Conservation (phyloP, 1,140 invertebrate genomes). For the Wasmannia auropunctata region DNA sequence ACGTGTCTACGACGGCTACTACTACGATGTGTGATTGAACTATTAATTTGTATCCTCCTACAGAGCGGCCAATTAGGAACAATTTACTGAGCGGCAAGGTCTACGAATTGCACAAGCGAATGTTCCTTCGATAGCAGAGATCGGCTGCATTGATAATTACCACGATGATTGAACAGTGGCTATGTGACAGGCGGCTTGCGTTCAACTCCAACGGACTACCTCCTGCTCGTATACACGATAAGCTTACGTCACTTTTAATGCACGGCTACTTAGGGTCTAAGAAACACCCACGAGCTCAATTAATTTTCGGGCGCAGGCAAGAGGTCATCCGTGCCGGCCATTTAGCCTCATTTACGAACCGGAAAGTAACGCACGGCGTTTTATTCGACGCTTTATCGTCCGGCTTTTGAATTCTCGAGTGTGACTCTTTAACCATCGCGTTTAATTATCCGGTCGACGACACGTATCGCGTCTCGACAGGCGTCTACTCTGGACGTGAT, state of each 20-base stretch:
- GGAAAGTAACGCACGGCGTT: neutral
- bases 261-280: slow-evolving; percentile 15
- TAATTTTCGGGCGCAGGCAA: slow-evolving; percentile 20
- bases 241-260: slow-evolving; percentile 44
- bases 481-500: no score
- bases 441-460: neutral
- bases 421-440: neutral
- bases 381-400: neutral
- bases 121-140: slow-evolving; percentile 10
- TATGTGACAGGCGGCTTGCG: neutral
- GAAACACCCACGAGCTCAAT: slow-evolving; percentile 27
- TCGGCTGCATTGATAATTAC: slow-evolving; percentile 11
- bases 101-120: slow-evolving; percentile 57
- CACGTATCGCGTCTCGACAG: neutral
- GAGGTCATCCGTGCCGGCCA: slow-evolving; percentile 9
- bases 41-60: slow-evolving; percentile 40
- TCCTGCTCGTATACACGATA: slow-evolving; percentile 23
- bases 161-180: slow-evolving; percentile 11
- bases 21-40: slow-evolving; percentile 23
- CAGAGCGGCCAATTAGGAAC: slow-evolving; percentile 25
- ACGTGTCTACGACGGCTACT: slow-evolving; percentile 34
- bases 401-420: neutral
- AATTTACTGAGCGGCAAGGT: slow-evolving; percentile 20
- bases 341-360: slow-evolving; percentile 19
- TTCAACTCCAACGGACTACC: neutral